phyloP scores from a whole-genome alignment of 2,797 vertebrate species.

The Scarus forsteni region DNA sequence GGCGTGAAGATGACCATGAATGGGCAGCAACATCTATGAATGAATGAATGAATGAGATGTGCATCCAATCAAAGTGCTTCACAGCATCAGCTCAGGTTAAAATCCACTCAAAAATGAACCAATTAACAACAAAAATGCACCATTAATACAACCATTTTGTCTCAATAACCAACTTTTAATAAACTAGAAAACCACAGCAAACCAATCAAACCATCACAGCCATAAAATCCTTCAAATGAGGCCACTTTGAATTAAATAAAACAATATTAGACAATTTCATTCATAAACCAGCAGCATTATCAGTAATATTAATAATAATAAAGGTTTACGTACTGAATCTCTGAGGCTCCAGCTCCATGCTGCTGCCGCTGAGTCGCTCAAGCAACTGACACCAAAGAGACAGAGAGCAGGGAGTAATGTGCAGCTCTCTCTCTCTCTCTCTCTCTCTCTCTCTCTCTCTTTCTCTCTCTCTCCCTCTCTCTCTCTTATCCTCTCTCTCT shows the following conservation, averaged over 20 bases:
- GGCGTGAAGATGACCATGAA: background rate
- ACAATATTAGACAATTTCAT: background rate
- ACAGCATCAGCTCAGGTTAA: slow-evolving; percentile 5
- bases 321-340: slow-evolving; percentile 72
- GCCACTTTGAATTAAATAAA: background rate
- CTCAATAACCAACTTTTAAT: slow-evolving; percentile 4
- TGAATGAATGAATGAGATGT: slow-evolving; percentile 7
- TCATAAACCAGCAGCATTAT: background rate
- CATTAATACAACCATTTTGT: no score
- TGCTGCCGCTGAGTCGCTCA: slow-evolving; percentile 59
- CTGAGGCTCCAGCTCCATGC: slow-evolving; percentile 70
- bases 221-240: background rate
- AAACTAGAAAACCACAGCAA: background rate
- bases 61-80: background rate
- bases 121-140: background rate
- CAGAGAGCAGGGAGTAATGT: slow-evolving; percentile 34
- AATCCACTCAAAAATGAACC: background rate
- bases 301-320: slow-evolving; percentile 20
- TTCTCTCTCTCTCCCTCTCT: background rate
- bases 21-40: background rate
- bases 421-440: slow-evolving; percentile 25
- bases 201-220: background rate
- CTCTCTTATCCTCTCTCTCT: background rate
- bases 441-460: slow-evolving; percentile 11
- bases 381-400: slow-evolving; percentile 69